These are phyloP conservation scores for Prionace glauca DNA, from an alignment of 2,797 vertebrate species.

Conservation along the genomic window DNA sequence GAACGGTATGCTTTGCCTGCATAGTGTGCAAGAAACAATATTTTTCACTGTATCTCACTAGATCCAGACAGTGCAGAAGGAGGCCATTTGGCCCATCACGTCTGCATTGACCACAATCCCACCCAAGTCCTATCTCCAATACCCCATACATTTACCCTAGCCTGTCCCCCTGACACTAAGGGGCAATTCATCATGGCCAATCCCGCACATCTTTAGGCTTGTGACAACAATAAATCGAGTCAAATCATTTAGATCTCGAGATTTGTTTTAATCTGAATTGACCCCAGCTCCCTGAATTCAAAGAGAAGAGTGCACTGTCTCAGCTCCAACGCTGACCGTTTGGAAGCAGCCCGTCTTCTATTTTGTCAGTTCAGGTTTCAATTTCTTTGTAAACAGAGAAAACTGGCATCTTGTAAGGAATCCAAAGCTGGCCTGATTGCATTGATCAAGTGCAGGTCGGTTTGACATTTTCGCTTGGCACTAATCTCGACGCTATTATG, in stretches of 20 bases:
- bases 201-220: too few species aligned
- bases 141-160: too few species aligned
- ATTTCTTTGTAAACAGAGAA: slow-evolving; percentile 36
- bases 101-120: too few species aligned
- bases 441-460: slow-evolving; percentile 32
- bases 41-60: too few species aligned
- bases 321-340: neutral
- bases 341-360: neutral
- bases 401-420: slow-evolving; percentile 30
- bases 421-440: slow-evolving; percentile 28
- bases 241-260: neutral
- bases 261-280: neutral
- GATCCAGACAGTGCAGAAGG: too few species aligned
- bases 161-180: too few species aligned
- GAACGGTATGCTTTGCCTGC: too few species aligned
- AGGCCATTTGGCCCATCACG: too few species aligned
- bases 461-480: slow-evolving; percentile 37
- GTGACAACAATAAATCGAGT: too few species aligned
- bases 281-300: neutral
- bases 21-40: too few species aligned
- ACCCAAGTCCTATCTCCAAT: too few species aligned
- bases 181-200: too few species aligned
- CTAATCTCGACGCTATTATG: slow-evolving; percentile 13
- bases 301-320: neutral
- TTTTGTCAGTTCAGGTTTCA: slow-evolving; percentile 28